These are phyloP conservation scores for Leuciscus idus DNA, from an alignment of 2,113 vertebrate genomes.

Conservation along the genomic window DNA sequence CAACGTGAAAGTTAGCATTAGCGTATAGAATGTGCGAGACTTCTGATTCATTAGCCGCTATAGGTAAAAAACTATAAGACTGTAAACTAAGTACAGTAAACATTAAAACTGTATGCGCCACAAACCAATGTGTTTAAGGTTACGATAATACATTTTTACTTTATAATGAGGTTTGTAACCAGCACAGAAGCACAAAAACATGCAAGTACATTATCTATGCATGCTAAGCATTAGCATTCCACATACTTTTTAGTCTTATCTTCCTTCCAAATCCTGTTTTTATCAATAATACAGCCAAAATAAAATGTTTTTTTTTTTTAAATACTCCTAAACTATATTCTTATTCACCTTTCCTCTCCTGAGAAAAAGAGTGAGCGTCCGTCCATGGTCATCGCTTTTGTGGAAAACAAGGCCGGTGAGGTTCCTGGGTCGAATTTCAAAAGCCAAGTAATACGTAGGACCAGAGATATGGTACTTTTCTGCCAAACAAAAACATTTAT, in stretches of 20 bases:
- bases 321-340: not conserved
- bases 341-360: conserved; percentile 77
- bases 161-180: no score
- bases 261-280: not conserved
- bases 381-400: conserved; percentile 61
- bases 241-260: not conserved
- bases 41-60: no score
- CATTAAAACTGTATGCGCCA: no score
- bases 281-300: not conserved
- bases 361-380: conserved; percentile 79
- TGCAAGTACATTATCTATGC: not conserved
- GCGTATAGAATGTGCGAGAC: not conserved
- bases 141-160: no score
- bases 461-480: conserved; percentile 71
- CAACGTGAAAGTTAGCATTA: not conserved
- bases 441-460: conserved; percentile 77
- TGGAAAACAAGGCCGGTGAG: conserved; percentile 80
- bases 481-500: conserved; percentile 54
- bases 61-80: no score
- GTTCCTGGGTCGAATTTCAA: conserved; percentile 80
- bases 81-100: no score
- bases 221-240: not conserved
- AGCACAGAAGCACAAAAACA: not conserved
- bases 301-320: not conserved
- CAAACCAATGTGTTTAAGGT: no score